Conservation (phyloP, 2,113 vertebrate genomes). For the Hucho hucho region DNA sequence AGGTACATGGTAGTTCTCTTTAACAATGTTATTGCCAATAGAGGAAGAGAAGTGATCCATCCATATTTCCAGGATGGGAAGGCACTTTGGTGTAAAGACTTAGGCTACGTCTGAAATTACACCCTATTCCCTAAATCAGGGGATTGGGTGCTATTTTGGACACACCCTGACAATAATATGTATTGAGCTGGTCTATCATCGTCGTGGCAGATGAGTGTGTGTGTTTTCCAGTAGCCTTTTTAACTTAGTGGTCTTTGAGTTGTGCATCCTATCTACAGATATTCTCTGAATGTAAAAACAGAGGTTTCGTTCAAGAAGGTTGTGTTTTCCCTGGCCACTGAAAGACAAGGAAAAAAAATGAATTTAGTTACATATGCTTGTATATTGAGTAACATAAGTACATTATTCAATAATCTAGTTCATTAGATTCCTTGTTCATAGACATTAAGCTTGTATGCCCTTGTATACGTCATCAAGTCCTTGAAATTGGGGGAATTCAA, state of each 20-base stretch:
- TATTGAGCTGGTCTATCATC: not conserved
- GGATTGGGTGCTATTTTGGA: too few relatives aligned
- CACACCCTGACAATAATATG: not conserved
- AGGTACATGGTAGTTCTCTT: slow-evolving; percentile 19
- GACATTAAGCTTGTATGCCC: too few relatives aligned
- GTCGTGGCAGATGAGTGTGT: not conserved
- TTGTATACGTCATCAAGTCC: too few relatives aligned
- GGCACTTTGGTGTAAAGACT: slow-evolving; percentile 27
- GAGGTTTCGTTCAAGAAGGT: not conserved
- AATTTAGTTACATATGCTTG: too few relatives aligned
- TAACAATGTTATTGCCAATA: slow-evolving; percentile 44
- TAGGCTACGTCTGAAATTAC: not conserved
- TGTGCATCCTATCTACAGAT: not conserved
- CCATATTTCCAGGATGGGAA: slow-evolving; percentile 23
- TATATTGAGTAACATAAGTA: too few relatives aligned
- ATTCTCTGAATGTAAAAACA: not conserved
- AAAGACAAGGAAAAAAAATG: not conserved
- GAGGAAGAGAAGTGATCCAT: slow-evolving; percentile 14
- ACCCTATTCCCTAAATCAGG: too few relatives aligned
- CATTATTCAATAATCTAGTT: too few relatives aligned
- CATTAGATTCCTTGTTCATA: too few relatives aligned
- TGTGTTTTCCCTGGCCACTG: slow-evolving; percentile 8
- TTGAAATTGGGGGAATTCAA: too few relatives aligned
- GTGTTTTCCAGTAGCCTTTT: not conserved
- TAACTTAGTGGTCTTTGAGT: slow-evolving; percentile 3